Percentiles rank a stretch among this genome's conserved stretches.
These are phyloP conservation scores for Equus przewalskii DNA, from an alignment of 2,113 vertebrate genomes.

Conservation along the genomic window DNA sequence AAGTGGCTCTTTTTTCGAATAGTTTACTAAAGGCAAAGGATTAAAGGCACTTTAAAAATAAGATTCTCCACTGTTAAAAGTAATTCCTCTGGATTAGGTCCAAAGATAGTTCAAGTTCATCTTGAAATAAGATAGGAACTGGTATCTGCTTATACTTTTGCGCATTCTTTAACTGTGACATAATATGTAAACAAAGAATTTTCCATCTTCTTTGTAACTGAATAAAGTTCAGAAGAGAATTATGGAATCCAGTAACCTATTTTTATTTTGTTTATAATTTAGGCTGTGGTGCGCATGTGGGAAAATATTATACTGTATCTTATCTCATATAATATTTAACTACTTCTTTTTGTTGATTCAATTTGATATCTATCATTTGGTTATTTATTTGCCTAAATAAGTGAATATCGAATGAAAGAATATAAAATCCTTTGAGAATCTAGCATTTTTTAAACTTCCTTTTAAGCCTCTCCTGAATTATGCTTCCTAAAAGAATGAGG, in stretches of 20 bases:
- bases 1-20: neutral
- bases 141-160: neutral
- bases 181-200: neutral
- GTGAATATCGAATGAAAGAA: slow-evolving; percentile 59
- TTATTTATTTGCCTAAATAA: slow-evolving; percentile 66
- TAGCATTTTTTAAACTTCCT: slow-evolving; percentile 70
- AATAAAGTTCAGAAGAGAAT: slow-evolving; percentile 20
- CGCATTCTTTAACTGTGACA: slow-evolving; percentile 25
- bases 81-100: neutral
- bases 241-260: neutral
- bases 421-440: slow-evolving; percentile 61
- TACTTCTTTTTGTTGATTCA: slow-evolving; percentile 55
- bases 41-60: slow-evolving; percentile 37
- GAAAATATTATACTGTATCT: neutral
- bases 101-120: neutral
- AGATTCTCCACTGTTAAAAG: neutral
- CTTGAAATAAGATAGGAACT: neutral
- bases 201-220: neutral
- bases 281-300: neutral
- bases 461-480: slow-evolving; percentile 67
- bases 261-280: slow-evolving; percentile 59
- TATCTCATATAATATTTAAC: neutral
- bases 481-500: slow-evolving; percentile 59
- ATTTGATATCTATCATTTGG: neutral
- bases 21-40: neutral